These are phyloP conservation scores for Keiferia lycopersicella DNA, from an alignment of 2,888 invertebrate genomes.

Conservation along the genomic window DNA sequence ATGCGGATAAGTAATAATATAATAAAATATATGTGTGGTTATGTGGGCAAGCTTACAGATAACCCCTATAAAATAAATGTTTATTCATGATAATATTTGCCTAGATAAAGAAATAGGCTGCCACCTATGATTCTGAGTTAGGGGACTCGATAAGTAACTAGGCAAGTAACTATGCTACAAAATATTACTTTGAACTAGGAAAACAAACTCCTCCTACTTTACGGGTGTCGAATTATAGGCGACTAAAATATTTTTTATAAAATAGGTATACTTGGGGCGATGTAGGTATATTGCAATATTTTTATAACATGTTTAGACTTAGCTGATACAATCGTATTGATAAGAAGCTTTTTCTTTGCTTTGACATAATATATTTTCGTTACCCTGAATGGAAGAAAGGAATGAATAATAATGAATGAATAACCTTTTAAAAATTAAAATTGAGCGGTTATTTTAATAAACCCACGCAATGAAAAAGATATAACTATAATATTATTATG, in stretches of 20 bases:
- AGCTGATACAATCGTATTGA: no score
- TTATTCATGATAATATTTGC: slow-evolving; percentile 12
- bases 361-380: no score
- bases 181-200: background rate
- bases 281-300: background rate
- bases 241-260: background rate
- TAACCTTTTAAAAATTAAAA: no score
- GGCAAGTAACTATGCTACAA: background rate
- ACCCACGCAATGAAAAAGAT: no score
- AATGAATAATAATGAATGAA: no score
- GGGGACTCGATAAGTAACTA: background rate
- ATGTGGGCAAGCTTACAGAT: background rate
- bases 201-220: background rate
- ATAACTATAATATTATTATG: no score
- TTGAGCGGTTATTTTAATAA: no score
- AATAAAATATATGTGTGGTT: background rate
- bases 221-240: background rate
- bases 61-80: slow-evolving; percentile 13
- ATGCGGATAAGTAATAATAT: background rate
- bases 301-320: no score
- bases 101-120: background rate
- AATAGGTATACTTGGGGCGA: background rate
- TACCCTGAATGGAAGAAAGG: no score
- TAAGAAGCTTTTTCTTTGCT: no score
- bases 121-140: slow-evolving; percentile 8